Evolutionary conservation across 2,113 vertebrate species (phyloP).

Genomic region (Eulacestoma nigropectus): DNA sequence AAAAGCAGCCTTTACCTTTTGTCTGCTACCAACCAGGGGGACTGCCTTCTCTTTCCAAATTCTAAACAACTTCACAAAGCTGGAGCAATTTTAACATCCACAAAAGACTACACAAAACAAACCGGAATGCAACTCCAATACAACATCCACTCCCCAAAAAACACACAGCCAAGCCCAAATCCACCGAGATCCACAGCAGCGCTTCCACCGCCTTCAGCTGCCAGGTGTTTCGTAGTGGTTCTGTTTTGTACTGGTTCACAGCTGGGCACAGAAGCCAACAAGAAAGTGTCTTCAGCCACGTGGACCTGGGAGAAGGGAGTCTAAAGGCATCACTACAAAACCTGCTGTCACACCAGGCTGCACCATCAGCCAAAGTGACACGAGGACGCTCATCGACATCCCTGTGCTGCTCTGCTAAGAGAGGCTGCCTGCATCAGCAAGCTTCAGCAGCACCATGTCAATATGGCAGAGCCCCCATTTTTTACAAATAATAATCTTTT

Average conservation of each 20-base stretch:
- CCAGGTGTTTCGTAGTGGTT: background rate
- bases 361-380: background rate
- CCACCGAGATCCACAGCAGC: background rate
- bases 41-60: background rate
- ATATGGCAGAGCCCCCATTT: background rate
- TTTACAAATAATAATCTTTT: background rate
- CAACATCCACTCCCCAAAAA: background rate
- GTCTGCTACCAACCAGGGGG: background rate
- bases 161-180: background rate
- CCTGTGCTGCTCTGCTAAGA: background rate
- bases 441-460: background rate
- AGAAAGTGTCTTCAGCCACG: rapidly evolving
- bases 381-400: background rate
- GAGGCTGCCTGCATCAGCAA: background rate
- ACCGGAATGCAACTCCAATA: rapidly evolving
- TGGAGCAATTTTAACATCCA: background rate
- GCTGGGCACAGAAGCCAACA: background rate
- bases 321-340: background rate
- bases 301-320: background rate
- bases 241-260: background rate
- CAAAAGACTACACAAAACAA: background rate
- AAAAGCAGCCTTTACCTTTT: background rate
- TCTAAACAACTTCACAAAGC: background rate
- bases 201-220: background rate
- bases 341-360: too few relatives aligned